phyloP scores from a whole-genome alignment of 2,113 vertebrate species.

The Marmota flaviventris region DNA sequence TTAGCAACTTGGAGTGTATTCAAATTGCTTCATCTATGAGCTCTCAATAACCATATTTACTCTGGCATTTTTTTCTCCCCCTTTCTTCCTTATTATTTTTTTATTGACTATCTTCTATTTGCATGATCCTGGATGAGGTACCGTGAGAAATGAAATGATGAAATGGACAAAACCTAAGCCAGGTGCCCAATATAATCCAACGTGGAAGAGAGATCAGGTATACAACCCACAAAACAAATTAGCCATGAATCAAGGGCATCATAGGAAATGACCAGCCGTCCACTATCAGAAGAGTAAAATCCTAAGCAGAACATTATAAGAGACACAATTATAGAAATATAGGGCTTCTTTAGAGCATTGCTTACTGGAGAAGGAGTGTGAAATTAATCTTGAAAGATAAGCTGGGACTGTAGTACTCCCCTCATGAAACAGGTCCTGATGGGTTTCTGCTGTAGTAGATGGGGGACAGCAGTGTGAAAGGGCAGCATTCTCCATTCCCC shows the following conservation, averaged over 20 bases:
- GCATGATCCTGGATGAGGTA: background rate
- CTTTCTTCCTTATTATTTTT: background rate
- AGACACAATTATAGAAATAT: background rate
- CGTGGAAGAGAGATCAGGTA: background rate
- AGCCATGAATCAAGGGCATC: background rate
- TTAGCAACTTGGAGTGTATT: slow-evolving; percentile 32
- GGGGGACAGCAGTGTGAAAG: background rate
- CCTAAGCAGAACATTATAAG: background rate
- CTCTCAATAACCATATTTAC: background rate
- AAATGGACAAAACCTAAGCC: background rate
- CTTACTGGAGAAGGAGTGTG: background rate
- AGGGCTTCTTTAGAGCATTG: background rate
- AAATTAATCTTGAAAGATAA: background rate
- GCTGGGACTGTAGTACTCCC: background rate
- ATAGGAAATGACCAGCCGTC: background rate
- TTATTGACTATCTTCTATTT: background rate
- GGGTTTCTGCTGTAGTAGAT: background rate
- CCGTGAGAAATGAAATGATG: background rate
- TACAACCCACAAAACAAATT: background rate
- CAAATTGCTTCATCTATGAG: background rate
- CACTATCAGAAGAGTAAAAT: background rate
- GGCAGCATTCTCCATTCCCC: background rate
- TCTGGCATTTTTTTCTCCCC: background rate
- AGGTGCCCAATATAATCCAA: background rate
- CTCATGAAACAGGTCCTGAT: background rate